Evolutionary conservation across 1,140 invertebrate species (phyloP).

Genomic region (Panagrolaimus sp.): DNA sequence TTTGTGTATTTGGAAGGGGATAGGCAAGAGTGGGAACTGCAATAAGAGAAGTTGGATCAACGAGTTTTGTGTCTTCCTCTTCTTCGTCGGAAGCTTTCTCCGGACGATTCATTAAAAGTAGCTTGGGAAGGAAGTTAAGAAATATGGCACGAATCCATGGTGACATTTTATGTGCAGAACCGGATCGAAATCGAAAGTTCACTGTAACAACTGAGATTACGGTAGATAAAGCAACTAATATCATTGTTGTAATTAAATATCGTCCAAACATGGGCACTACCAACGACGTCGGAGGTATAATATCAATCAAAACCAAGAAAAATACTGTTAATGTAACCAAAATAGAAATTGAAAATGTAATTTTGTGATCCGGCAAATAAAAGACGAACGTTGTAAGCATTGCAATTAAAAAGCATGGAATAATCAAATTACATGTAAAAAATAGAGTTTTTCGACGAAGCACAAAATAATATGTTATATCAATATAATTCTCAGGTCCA

Average conservation of each 20-base stretch:
- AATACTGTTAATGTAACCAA: constrained; percentile 98
- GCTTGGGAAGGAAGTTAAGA: constrained; percentile 75
- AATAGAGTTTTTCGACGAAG: constrained; percentile 86
- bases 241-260: constrained; percentile 98
- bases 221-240: constrained; percentile 93
- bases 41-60: not conserved
- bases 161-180: constrained; percentile 75
- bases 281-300: constrained; percentile 95
- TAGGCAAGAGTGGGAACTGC: not conserved
- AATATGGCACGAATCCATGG: constrained; percentile 87
- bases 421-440: constrained; percentile 91
- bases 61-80: constrained; percentile 73
- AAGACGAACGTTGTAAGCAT: constrained; percentile 96
- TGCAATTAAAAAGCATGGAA: constrained; percentile 89
- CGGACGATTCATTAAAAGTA: constrained; percentile 52
- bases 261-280: constrained; percentile 88
- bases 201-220: constrained; percentile 94
- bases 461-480: constrained; percentile 96
- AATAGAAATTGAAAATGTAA: constrained; percentile 96
- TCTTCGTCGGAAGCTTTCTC: constrained; percentile 74
- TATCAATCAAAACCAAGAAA: constrained; percentile 82
- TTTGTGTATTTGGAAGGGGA: not conserved
- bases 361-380: constrained; percentile 94
- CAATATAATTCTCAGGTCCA: constrained; percentile 77
- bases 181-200: constrained; percentile 89